phyloP scores from a whole-genome alignment of 2,797 vertebrate species.

The Platyrinchus mystaceus region DNA sequence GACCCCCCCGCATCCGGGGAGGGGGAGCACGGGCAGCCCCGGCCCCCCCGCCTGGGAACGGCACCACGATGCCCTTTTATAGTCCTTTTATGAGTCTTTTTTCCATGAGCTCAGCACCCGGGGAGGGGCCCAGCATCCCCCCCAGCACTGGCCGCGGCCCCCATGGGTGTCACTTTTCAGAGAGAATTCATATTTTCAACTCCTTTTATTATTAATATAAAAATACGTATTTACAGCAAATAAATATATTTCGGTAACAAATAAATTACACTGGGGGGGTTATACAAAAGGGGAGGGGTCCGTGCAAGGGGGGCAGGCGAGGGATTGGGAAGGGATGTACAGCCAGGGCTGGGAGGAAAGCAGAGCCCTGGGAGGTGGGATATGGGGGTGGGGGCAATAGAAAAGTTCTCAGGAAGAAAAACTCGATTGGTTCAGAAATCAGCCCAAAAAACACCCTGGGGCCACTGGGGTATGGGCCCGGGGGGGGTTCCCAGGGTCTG shows the following conservation, averaged over 20 bases:
- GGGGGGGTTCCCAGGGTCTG: not conserved
- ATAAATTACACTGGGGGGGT: slow-evolving; percentile 74
- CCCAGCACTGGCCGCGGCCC: not conserved
- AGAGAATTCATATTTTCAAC: not conserved
- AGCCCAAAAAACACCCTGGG: not conserved
- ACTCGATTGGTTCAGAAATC: not conserved
- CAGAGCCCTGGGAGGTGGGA: not conserved
- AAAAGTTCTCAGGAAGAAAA: slow-evolving; percentile 11
- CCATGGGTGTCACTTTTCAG: not conserved
- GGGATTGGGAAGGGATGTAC: not conserved
- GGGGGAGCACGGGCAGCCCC: not conserved
- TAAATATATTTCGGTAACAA: slow-evolving; percentile 77
- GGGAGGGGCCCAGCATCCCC: not conserved
- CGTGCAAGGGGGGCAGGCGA: not conserved
- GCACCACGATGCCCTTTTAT: not conserved
- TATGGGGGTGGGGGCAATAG: not conserved
- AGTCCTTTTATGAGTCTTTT: not conserved
- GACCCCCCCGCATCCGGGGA: not conserved
- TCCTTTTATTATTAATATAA: slow-evolving; percentile 79
- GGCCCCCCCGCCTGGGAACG: not conserved
- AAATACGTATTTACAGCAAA: slow-evolving; percentile 82
- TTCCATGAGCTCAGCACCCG: not conserved
- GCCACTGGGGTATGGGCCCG: fast-evolving
- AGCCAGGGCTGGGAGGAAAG: not conserved
- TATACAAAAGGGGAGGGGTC: not conserved